Percentiles rank a stretch among this genome's conserved stretches.
These are phyloP conservation scores for Cephalopholis sonnerati DNA, from an alignment of 2,113 vertebrate genomes.

Conservation along the genomic window DNA sequence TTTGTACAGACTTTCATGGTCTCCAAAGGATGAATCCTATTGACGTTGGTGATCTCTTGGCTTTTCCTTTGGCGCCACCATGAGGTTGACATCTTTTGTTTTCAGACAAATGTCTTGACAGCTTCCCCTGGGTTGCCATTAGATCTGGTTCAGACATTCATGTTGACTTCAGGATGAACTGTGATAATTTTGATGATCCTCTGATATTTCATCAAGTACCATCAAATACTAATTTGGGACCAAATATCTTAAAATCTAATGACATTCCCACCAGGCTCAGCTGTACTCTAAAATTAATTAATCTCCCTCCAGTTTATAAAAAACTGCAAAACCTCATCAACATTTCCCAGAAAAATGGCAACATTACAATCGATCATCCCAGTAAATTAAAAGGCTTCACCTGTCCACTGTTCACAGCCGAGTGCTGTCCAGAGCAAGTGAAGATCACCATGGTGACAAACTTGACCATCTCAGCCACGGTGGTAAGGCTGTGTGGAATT, in stretches of 20 bases:
- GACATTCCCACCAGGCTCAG: background rate
- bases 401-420: slow-evolving; percentile 77
- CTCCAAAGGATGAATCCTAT: too few relatives aligned
- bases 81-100: too few relatives aligned
- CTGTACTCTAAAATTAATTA: too few relatives aligned
- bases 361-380: background rate
- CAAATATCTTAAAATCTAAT: background rate
- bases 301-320: background rate
- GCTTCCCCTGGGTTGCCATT: background rate
- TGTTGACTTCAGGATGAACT: background rate
- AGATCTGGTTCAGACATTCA: background rate
- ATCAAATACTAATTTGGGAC: background rate
- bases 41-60: too few relatives aligned
- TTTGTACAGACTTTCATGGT: too few relatives aligned
- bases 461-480: slow-evolving; percentile 60
- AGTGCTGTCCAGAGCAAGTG: slow-evolving; percentile 69
- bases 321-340: background rate
- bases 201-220: background rate
- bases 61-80: too few relatives aligned
- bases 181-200: background rate
- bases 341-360: background rate
- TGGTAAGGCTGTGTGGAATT: slow-evolving; percentile 62
- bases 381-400: slow-evolving; percentile 38
- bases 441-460: slow-evolving; percentile 81
- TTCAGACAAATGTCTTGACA: background rate